Conservation (phyloP, 2,113 vertebrate genomes). For the Seriola rivoliana region DNA sequence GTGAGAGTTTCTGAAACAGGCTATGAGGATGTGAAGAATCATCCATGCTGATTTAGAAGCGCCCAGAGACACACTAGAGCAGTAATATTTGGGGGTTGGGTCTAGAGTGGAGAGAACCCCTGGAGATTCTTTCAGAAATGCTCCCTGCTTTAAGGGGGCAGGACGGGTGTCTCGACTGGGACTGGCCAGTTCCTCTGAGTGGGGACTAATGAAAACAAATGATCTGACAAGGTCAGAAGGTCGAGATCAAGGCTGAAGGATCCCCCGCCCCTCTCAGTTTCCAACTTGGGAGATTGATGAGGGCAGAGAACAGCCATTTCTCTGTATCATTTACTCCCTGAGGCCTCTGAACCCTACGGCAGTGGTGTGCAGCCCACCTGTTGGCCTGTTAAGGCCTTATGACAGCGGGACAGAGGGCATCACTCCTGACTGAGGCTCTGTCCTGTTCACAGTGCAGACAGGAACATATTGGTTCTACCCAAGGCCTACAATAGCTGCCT, state of each 20-base stretch:
- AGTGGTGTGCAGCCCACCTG: slow-evolving; percentile 79
- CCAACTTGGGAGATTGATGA: slow-evolving; percentile 83
- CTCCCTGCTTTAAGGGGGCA: slow-evolving; percentile 22
- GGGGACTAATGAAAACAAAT: slow-evolving; percentile 86
- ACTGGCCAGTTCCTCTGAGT: slow-evolving; percentile 72
- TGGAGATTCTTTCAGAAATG: slow-evolving; percentile 66
- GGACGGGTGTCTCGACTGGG: slow-evolving; percentile 58
- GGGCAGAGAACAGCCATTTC: slow-evolving; percentile 75
- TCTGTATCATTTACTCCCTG: slow-evolving; percentile 83
- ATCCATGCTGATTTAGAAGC: slow-evolving; percentile 75
- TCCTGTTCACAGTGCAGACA: slow-evolving; percentile 23
- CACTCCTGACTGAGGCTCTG: slow-evolving; percentile 6
- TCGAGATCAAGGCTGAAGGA: slow-evolving; percentile 83
- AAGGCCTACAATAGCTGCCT: neutral
- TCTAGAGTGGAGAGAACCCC: slow-evolving; percentile 46
- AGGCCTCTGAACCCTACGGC: slow-evolving; percentile 66
- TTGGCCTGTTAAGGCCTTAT: slow-evolving; percentile 67
- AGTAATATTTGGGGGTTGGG: slow-evolving; percentile 34
- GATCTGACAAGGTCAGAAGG: slow-evolving; percentile 81
- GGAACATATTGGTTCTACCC: neutral
- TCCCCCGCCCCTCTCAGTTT: slow-evolving; percentile 78
- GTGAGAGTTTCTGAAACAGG: slow-evolving; percentile 49
- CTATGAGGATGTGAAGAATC: slow-evolving; percentile 69
- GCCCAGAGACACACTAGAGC: slow-evolving; percentile 59
- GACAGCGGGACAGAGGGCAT: slow-evolving; percentile 44